phyloP scores from a whole-genome alignment of 2,888 invertebrate genomes.

The Crematogaster levior region DNA sequence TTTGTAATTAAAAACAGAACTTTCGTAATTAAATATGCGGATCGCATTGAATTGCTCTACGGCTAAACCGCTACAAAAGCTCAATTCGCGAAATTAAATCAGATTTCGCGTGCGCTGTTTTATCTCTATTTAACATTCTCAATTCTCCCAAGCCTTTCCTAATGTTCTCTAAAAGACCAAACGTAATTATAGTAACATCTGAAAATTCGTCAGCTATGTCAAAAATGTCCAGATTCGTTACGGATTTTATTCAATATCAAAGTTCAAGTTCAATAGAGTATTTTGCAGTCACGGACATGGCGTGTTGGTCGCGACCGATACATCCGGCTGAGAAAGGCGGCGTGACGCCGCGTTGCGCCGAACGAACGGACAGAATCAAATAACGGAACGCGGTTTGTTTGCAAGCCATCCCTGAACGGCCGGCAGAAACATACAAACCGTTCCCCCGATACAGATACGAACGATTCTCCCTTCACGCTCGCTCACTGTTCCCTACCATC shows the following conservation, averaged over 20 bases:
- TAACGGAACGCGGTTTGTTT: conserved; percentile 82
- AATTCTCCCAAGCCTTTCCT: background rate
- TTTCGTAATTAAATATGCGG: conserved; percentile 52
- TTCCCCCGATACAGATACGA: conserved; percentile 64
- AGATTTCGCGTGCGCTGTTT: conserved; percentile 26
- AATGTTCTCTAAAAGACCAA: background rate
- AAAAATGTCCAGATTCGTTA: background rate
- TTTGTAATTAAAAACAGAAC: conserved; percentile 51
- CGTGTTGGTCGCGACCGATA: conserved; percentile 62
- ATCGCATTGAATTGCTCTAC: background rate
- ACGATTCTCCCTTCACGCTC: conserved; percentile 50
- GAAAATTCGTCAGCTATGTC: background rate
- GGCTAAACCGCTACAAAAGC: conserved; percentile 6
- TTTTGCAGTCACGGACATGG: conserved; percentile 49
- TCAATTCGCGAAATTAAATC: conserved; percentile 15
- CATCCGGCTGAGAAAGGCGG: conserved; percentile 65
- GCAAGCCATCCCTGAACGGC: conserved; percentile 77
- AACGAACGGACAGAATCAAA: conserved; percentile 77
- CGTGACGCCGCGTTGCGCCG: conserved; percentile 51
- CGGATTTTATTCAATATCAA: conserved; percentile 5
- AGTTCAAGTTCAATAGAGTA: conserved; percentile 20
- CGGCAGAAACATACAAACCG: conserved; percentile 73
- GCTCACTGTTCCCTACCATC: conserved; percentile 33
- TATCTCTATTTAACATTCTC: conserved; percentile 42
- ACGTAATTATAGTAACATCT: background rate